Evolutionary conservation across 2,888 invertebrate species (phyloP), one percentile per base, ranked within the genome.

Genomic region (Sesamia inferens): DNA sequence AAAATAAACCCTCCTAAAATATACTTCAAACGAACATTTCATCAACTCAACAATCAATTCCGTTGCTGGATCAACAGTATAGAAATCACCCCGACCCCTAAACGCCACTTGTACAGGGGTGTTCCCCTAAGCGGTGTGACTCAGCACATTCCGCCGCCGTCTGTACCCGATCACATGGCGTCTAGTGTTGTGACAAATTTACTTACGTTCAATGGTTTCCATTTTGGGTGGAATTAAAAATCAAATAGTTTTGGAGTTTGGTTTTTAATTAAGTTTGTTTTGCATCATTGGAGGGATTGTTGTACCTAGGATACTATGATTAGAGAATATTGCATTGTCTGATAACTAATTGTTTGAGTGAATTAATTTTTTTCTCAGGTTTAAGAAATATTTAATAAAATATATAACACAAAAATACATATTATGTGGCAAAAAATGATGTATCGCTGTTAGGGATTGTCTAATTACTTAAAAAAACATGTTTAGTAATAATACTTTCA

Each of bases 71-170:
- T 83, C 59, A 78, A 82, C 69, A 79, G 55, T 67, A 67, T 69
- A 78, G 71, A 76, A 79, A 78, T 76, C 58, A 73, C 75, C 71
- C 74, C 66, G 75, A 70, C 78, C 78, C 80, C 63, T 68, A 73
- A 68, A 74, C 69, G 67, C 72, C 47, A 83, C 68, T 79, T 68
- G 69, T 74, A 74, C 78, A 83, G 79, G 85, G 83, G 81, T 79
- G 80, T 84, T 83, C 79, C 87, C 87, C 83, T 81, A 79, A 82
- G 81, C 72, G 74, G 62, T 79, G 89, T 92, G 92, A 92, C 89
- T 90, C 90, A 86, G 92, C 92, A 81, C 92, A 93, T 92, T 92
- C 90, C 89, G 64, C 75, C 68, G 74, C 82, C 88, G 89, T 89
- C 90, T 92, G 91, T 92, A 92, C 51, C 73, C 78, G 74, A 68